Conservation (phyloP, 2,113 vertebrate species). For the Lasiurus borealis region DNA sequence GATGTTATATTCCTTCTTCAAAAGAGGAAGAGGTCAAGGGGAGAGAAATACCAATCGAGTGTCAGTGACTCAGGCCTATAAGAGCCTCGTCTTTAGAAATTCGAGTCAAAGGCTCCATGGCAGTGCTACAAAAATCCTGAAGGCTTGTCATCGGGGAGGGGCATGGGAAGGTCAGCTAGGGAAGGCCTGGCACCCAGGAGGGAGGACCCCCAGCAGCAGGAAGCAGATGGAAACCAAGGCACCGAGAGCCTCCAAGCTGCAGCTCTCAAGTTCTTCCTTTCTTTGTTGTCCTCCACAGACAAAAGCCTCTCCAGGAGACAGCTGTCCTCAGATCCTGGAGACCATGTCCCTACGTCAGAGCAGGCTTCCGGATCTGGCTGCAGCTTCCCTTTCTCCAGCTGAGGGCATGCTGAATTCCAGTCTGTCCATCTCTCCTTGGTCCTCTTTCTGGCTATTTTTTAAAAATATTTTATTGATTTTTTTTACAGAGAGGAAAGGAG, state of each 20-base stretch:
- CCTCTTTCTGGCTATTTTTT: neutral
- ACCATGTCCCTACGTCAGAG: neutral
- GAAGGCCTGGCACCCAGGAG: neutral
- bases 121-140: neutral
- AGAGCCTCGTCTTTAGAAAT: neutral
- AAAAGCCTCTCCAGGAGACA: neutral
- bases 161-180: fast-evolving
- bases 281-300: neutral
- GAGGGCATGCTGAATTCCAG: neutral
- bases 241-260: too few species aligned
- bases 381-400: neutral
- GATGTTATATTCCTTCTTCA: neutral
- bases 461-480: too few species aligned
- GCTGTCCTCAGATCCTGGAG: neutral
- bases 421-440: neutral
- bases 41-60: neutral
- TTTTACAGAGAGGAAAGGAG: too few species aligned
- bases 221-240: neutral
- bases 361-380: neutral
- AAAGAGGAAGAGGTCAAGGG: neutral
- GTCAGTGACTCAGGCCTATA: neutral
- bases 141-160: neutral
- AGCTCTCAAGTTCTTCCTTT: neutral
- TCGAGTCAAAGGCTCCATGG: too few species aligned
- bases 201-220: neutral